Base-by-base conservation (phyloP, 2,113 vertebrate species). In the Charadrius vociferus region DNA sequence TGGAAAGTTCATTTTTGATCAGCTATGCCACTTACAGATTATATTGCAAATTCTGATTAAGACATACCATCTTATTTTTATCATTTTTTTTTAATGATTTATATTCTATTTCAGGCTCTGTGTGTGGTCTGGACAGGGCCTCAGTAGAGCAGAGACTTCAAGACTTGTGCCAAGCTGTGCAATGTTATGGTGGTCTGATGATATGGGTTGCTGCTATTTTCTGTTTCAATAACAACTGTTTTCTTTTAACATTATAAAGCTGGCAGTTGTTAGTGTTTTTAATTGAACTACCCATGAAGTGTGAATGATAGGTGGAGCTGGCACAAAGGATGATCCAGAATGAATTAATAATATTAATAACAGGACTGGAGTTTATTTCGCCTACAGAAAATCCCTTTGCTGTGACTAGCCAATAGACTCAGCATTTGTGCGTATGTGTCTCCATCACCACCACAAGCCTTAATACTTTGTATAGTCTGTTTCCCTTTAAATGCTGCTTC, bases 91-190 rank as follows among this genome's bases (percentile, higher is more conserved):
- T 93, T 94, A 89, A 74, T 93, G 17, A 96, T 96, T 94, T 91
- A 88, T 90, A 73, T 62, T 97, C 74, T 96, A 95, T 97, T 97
- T 98, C 88, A 96, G 93, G 32, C 97, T 98, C 29, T 97, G 97
- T 97, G 97, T 98, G 98, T 98, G 98, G 98, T 98, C 98, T 98
- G 97, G 96, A 97, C 96, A 95, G 88, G 29, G 91, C 93, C 94
- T 98, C 96, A 77, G 91, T 88, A 92, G 34, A 97, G 92, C 93
- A 97, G 88, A 98, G 93, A 90, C 90, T 98, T 86, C 29, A 61
- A 98, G 93, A 95, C 71, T 79, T 84, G 94, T 98, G 98, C 98
- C 98, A 98, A 98, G 82, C 95, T 98, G 93, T 94, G 94, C 86
- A 92, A 90, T 24, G 63, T 96, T 97, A 81, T 96, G 98, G 98